Conservation (phyloP, 2,113 vertebrate genomes). For the Xiphophorus hellerii region DNA sequence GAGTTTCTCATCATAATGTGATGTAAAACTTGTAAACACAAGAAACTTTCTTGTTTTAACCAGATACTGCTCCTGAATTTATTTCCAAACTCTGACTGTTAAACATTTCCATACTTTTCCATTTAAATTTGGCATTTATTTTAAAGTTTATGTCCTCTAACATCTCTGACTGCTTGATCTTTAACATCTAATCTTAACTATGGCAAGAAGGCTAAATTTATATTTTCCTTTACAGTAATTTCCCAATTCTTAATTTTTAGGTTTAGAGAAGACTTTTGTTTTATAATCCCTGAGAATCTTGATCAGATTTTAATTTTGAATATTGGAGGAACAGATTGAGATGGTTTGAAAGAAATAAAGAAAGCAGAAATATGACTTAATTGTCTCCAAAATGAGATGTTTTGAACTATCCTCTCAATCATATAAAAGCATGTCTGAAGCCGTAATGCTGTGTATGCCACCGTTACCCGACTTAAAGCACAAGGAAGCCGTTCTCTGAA, state of each 20-base stretch:
- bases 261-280: not conserved
- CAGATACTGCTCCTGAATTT: no score
- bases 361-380: not conserved
- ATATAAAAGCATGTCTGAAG: not conserved
- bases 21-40: no score
- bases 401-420: no score
- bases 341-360: not conserved
- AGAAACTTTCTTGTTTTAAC: no score
- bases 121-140: not conserved
- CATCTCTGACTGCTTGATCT: constrained; percentile 22
- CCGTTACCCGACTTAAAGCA: constrained; percentile 32
- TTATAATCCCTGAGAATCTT: not conserved
- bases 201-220: constrained; percentile 6
- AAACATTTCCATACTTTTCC: not conserved
- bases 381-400: not conserved
- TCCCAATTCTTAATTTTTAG: not conserved
- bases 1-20: no score
- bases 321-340: not conserved
- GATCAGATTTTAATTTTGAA: not conserved
- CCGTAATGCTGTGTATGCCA: not conserved
- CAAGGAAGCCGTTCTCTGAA: constrained; percentile 16
- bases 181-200: not conserved
- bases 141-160: constrained; percentile 1
- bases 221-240: not conserved
- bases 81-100: no score